These are phyloP conservation scores for Volucella inflata DNA, from an alignment of 2,888 invertebrate genomes.

Conservation along the genomic window DNA sequence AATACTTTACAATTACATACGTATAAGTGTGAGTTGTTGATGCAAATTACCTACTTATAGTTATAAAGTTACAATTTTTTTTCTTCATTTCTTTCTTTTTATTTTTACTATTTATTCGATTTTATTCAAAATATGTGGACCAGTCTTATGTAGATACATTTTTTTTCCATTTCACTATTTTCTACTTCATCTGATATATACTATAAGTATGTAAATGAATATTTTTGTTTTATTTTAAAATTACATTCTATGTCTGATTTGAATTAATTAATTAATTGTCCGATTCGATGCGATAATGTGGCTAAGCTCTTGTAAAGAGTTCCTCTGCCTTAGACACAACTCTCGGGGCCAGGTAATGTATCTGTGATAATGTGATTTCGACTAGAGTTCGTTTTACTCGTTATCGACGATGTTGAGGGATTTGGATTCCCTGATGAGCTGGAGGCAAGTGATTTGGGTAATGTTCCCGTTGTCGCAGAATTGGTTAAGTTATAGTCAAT, in stretches of 20 bases:
- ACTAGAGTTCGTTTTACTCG: constrained; percentile 85
- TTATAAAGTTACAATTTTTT: constrained; percentile 63
- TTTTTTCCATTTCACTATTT: constrained; percentile 39
- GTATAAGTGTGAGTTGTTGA: constrained; percentile 35
- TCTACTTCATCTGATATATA: constrained; percentile 43
- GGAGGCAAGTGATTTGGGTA: constrained; percentile 66
- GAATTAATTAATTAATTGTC: constrained; percentile 59
- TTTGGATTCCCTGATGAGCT: constrained; percentile 57
- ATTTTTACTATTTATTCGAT: constrained; percentile 53
- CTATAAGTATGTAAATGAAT: constrained; percentile 1
- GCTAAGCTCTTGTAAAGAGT: constrained; percentile 19
- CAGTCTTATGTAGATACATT: constrained; percentile 74
- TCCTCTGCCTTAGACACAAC: constrained; percentile 88
- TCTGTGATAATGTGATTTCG: constrained; percentile 92
- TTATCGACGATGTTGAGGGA: constrained; percentile 77
- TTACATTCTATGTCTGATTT: constrained; percentile 2
- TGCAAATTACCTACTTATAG: constrained; percentile 68
- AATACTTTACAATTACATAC: constrained; percentile 62
- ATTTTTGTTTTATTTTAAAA: constrained; percentile 32
- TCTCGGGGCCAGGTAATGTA: constrained; percentile 93
- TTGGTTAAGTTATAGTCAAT: constrained; percentile 83
- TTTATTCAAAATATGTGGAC: constrained; percentile 70
- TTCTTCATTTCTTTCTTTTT: constrained; percentile 11
- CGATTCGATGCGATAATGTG: constrained; percentile 71
- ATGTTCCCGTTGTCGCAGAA: constrained; percentile 78